Conservation (phyloP, 2,888 invertebrate species). For the Apeira syringaria region DNA sequence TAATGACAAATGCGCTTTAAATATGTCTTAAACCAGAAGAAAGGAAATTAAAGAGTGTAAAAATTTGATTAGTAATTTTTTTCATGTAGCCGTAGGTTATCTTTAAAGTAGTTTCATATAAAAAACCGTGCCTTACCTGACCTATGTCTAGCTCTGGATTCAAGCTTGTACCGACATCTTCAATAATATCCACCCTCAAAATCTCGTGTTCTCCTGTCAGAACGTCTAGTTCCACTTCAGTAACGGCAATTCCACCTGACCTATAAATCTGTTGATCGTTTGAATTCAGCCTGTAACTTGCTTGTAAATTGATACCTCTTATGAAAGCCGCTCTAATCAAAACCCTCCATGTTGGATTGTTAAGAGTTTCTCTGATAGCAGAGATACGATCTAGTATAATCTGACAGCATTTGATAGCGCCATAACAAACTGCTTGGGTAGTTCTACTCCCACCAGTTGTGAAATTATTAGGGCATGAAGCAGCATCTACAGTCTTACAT, state of each 20-base stretch:
- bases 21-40: too few relatives aligned
- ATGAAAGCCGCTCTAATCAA: constrained; percentile 73
- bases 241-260: constrained; percentile 81
- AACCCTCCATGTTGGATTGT: constrained; percentile 76
- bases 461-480: constrained; percentile 85
- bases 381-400: constrained; percentile 72
- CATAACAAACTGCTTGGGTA: constrained; percentile 49
- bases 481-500: constrained; percentile 85
- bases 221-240: constrained; percentile 89
- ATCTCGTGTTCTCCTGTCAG: constrained; percentile 88
- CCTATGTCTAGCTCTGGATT: constrained; percentile 88
- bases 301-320: constrained; percentile 60
- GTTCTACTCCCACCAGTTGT: constrained; percentile 86
- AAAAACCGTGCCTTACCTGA: too few relatives aligned
- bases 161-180: constrained; percentile 86
- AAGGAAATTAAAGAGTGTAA: too few relatives aligned
- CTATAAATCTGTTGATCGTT: constrained; percentile 54
- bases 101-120: too few relatives aligned
- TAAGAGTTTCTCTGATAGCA: constrained; percentile 62
- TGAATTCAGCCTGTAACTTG: constrained; percentile 48
- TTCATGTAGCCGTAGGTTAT: too few relatives aligned
- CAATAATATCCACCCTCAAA: constrained; percentile 85
- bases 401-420: constrained; percentile 75
- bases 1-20: too few relatives aligned
- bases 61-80: too few relatives aligned